A percentile compares a stretch with the other conserved stretches of the same genome.
phyloP scores from a whole-genome alignment of 2,797 vertebrate species.

The Acanthurus leucopareius region DNA sequence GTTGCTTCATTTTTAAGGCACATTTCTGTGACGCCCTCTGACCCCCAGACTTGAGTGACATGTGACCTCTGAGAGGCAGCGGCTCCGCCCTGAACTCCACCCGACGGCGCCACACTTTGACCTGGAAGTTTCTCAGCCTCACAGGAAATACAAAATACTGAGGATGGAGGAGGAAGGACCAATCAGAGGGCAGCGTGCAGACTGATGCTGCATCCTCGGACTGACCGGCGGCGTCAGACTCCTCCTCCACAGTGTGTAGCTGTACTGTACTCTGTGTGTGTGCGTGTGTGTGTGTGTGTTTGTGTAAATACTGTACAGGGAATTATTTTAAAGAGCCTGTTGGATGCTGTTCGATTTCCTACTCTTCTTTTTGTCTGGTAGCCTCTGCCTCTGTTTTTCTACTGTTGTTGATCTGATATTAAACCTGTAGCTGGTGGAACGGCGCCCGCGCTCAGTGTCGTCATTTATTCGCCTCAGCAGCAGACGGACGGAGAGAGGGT shows the following conservation, averaged over 20 bases:
- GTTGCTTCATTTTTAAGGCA: background rate
- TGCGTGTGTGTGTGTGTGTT: conserved; percentile 58
- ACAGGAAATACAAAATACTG: conserved; percentile 41
- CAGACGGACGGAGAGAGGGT: too few relatives aligned
- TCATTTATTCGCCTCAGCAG: conserved; percentile 53
- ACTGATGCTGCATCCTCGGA: conserved; percentile 31
- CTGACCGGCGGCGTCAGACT: conserved; percentile 18
- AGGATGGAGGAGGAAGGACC: conserved; percentile 64
- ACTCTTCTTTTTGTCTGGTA: conserved; percentile 82
- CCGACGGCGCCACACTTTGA: conserved; percentile 21
- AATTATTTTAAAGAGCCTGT: conserved; percentile 90
- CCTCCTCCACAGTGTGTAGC: conserved; percentile 64
- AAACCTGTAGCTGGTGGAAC: conserved; percentile 87
- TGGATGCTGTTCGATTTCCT: conserved; percentile 86
- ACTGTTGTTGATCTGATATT: conserved; percentile 87
- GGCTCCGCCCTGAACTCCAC: conserved; percentile 14
- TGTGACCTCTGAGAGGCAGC: conserved; percentile 41
- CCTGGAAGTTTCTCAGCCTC: conserved; percentile 39
- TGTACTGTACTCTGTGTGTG: conserved; percentile 66
- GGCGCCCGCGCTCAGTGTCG: conserved; percentile 65
- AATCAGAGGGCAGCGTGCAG: conserved; percentile 58
- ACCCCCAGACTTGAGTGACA: conserved; percentile 4
- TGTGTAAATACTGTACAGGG: conserved; percentile 91
- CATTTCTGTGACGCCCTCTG: conserved; percentile 2
- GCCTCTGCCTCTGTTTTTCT: conserved; percentile 83